Conservation (phyloP, 2,888 invertebrate genomes). For the Ophioninae sp. region DNA sequence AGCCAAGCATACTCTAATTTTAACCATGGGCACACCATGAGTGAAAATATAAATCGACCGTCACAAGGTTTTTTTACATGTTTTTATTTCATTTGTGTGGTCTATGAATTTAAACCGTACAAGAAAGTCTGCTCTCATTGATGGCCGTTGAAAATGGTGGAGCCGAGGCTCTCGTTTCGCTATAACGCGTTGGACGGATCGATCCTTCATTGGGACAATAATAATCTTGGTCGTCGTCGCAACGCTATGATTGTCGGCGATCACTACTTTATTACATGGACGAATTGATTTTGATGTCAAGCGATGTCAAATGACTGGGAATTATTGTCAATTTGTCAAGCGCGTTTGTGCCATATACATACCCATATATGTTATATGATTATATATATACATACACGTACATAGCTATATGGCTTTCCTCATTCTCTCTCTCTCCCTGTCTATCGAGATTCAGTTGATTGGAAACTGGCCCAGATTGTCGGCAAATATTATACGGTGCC, state of each 20-base stretch:
- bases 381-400: too few relatives aligned
- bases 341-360: slow-evolving; percentile 41
- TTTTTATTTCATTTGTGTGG: not conserved
- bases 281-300: slow-evolving; percentile 80
- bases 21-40: not conserved
- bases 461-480: slow-evolving; percentile 66
- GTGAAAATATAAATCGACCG: not conserved
- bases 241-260: slow-evolving; percentile 75
- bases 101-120: not conserved
- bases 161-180: slow-evolving; percentile 60
- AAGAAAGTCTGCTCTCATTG: not conserved
- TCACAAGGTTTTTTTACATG: not conserved
- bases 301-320: slow-evolving; percentile 78
- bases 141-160: slow-evolving; percentile 1
- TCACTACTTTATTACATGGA: slow-evolving; percentile 77
- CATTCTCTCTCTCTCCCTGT: slow-evolving; percentile 30
- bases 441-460: slow-evolving; percentile 59
- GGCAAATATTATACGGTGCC: slow-evolving; percentile 58
- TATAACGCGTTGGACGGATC: slow-evolving; percentile 67
- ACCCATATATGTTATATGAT: slow-evolving; percentile 12
- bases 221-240: slow-evolving; percentile 64
- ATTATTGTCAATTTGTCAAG: slow-evolving; percentile 77
- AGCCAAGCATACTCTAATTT: not conserved
- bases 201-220: slow-evolving; percentile 76
- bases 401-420: slow-evolving; percentile 11